phyloP scores from a whole-genome alignment of 2,888 invertebrate genomes.

The Pyrrhosoma nymphula region DNA sequence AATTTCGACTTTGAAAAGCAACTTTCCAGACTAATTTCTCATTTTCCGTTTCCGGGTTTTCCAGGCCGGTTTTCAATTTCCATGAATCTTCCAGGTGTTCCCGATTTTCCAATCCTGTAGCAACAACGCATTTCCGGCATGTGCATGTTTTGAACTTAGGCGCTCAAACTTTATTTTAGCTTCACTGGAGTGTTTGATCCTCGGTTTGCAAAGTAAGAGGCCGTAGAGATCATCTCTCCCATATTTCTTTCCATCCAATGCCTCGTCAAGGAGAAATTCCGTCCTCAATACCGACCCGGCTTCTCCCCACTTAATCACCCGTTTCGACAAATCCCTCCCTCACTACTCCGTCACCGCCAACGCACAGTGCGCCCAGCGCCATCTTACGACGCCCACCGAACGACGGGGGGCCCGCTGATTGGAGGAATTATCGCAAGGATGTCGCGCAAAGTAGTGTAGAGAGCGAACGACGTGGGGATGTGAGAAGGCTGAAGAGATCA shows the following conservation, averaged over 20 bases:
- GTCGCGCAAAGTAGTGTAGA: not conserved
- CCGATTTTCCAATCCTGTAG: too few species aligned
- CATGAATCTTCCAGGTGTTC: too few species aligned
- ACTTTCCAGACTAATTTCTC: too few species aligned
- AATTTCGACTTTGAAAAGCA: too few species aligned
- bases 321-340: not conserved
- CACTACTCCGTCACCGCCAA: not conserved
- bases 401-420: constrained; percentile 24
- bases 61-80: too few species aligned
- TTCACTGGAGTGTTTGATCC: too few species aligned
- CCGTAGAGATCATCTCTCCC: too few species aligned
- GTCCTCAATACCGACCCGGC: not conserved
- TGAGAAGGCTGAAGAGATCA: too few species aligned
- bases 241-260: not conserved
- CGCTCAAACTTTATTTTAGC: too few species aligned
- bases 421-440: not conserved
- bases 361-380: not conserved
- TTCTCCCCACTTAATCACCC: not conserved
- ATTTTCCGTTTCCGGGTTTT: too few species aligned
- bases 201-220: too few species aligned
- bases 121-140: not conserved
- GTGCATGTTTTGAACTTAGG: too few species aligned
- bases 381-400: constrained; percentile 18
- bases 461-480: not conserved
- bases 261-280: constrained; percentile 33